Percentiles rank a stretch among this genome's conserved stretches.
Conservation (phyloP, 2,888 invertebrate species). For the Colletes collaris region DNA sequence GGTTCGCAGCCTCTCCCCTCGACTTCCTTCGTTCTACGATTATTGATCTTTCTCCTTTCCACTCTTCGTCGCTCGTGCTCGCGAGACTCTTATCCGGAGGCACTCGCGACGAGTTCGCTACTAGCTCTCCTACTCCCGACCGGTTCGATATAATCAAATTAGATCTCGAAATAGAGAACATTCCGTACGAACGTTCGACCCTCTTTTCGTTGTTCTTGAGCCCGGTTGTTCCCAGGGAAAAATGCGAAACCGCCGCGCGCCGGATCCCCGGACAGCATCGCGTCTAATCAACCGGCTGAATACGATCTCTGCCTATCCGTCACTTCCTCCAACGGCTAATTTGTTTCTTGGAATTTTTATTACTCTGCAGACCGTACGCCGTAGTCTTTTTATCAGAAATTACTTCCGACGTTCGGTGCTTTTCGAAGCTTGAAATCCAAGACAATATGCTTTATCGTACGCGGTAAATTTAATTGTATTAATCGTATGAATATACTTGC, state of each 20-base stretch:
- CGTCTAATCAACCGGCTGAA: slow-evolving; percentile 8
- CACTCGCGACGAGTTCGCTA: slow-evolving; percentile 21
- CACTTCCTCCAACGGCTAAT: neutral
- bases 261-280: neutral
- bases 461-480: too few relatives aligned
- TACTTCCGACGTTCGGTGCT: too few relatives aligned
- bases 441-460: too few relatives aligned
- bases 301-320: neutral
- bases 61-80: neutral
- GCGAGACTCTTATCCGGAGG: slow-evolving; percentile 6
- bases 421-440: too few relatives aligned
- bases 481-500: neutral
- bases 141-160: slow-evolving; percentile 61
- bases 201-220: slow-evolving; percentile 9
- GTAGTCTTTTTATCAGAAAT: too few relatives aligned
- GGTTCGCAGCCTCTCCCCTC: slow-evolving; percentile 26
- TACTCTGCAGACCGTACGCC: too few relatives aligned
- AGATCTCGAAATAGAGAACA: slow-evolving; percentile 46
- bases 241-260: neutral
- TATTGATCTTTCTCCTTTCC: slow-evolving; percentile 45
- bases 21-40: slow-evolving; percentile 33
- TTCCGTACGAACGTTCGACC: slow-evolving; percentile 18
- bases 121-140: neutral
- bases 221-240: neutral
- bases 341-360: neutral